phyloP scores from a whole-genome alignment of 2,888 invertebrate species.

The Halictus ligatus region DNA sequence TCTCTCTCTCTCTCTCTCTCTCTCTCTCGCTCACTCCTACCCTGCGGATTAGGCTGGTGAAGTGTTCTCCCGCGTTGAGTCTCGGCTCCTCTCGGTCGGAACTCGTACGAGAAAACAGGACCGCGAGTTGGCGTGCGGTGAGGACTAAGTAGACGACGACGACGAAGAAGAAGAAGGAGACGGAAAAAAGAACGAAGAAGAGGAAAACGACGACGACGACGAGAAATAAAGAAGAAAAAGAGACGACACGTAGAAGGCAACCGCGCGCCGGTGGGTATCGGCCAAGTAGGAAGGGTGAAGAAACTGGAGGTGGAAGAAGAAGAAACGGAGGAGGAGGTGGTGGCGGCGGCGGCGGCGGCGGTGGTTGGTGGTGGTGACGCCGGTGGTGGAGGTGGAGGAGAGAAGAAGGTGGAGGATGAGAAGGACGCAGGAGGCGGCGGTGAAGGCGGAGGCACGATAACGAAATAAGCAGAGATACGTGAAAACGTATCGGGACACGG shows the following conservation, averaged over 20 bases:
- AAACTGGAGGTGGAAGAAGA: slow-evolving; percentile 67
- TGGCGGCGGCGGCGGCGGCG: slow-evolving; percentile 41
- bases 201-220: slow-evolving; percentile 20
- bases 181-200: slow-evolving; percentile 26
- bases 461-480: slow-evolving; percentile 73
- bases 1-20: no score
- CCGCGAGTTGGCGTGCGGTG: not conserved
- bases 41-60: no score
- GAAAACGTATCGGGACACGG: slow-evolving; percentile 72
- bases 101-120: not conserved
- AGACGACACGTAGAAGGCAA: slow-evolving; percentile 42
- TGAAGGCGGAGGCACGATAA: slow-evolving; percentile 73
- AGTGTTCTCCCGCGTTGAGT: no score
- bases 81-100: no score
- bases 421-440: slow-evolving; percentile 63
- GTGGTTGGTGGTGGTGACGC: slow-evolving; percentile 39
- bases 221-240: slow-evolving; percentile 27
- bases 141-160: slow-evolving; percentile 27
- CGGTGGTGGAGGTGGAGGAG: slow-evolving; percentile 48
- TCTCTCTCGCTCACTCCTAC: no score
- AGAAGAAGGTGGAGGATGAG: slow-evolving; percentile 60
- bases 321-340: slow-evolving; percentile 50
- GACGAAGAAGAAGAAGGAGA: slow-evolving; percentile 24
- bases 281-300: slow-evolving; percentile 57
- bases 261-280: slow-evolving; percentile 44